Evolutionary conservation across 2,888 invertebrate species (phyloP).

Genomic region (Drosophila tripunctata): DNA sequence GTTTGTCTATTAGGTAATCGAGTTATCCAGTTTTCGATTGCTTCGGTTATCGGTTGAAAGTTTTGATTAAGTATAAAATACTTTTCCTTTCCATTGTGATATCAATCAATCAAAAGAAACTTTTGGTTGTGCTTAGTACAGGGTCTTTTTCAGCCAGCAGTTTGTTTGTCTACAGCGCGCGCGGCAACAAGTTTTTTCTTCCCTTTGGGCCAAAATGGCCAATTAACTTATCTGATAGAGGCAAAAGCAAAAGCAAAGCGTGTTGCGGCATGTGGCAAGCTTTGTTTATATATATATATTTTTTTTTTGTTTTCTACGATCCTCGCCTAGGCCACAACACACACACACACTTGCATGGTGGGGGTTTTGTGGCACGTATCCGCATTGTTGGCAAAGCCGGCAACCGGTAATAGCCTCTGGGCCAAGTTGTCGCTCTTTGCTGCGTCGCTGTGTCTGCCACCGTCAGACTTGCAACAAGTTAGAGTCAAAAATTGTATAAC

Average conservation of each 20-base stretch:
- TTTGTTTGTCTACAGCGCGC: too few relatives aligned
- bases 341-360: not conserved
- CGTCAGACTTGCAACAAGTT: slow-evolving; percentile 11
- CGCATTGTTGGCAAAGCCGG: slow-evolving; percentile 54
- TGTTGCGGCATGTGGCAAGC: slow-evolving; percentile 23
- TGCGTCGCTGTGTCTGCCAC: slow-evolving; percentile 50
- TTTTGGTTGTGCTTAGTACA: too few relatives aligned
- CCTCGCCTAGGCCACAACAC: slow-evolving; percentile 38
- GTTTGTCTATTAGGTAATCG: too few relatives aligned
- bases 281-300: too few relatives aligned
- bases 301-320: slow-evolving; percentile 54
- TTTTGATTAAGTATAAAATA: too few relatives aligned
- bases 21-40: too few relatives aligned
- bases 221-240: slow-evolving; percentile 73
- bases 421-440: slow-evolving; percentile 25
- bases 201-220: slow-evolving; percentile 74
- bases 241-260: slow-evolving; percentile 7
- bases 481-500: not conserved
- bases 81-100: too few relatives aligned
- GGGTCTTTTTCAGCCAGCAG: too few relatives aligned
- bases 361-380: slow-evolving; percentile 40
- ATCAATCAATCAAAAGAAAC: too few relatives aligned
- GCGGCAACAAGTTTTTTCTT: slow-evolving; percentile 37
- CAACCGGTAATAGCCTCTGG: slow-evolving; percentile 41
- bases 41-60: too few relatives aligned